Conservation (phyloP, 2,797 vertebrate species). For the Sebastolobus altivelis region DNA sequence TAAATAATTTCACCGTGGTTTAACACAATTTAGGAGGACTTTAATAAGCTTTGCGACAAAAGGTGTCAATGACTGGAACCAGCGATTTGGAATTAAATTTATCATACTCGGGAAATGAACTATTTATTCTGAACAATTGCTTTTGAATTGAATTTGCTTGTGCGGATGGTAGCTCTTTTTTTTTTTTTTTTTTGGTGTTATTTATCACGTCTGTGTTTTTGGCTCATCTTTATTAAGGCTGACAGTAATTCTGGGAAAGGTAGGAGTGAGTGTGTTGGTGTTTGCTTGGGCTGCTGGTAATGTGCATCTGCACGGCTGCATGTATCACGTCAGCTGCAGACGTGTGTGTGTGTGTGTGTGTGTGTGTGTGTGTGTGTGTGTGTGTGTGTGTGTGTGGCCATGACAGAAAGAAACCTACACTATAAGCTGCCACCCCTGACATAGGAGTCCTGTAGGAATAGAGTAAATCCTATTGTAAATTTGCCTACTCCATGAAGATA, state of each 20-base stretch:
- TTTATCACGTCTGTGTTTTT: slow-evolving; percentile 35
- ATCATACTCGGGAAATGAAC: slow-evolving; percentile 56
- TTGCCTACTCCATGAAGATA: slow-evolving; percentile 80
- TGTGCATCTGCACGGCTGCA: slow-evolving; percentile 51
- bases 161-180: slow-evolving; percentile 13
- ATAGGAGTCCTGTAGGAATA: slow-evolving; percentile 74
- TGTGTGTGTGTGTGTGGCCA: slow-evolving; percentile 40
- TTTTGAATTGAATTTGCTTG: slow-evolving; percentile 20
- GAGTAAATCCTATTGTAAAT: slow-evolving; percentile 82
- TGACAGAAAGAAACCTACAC: slow-evolving; percentile 62
- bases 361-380: slow-evolving; percentile 23
- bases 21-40: slow-evolving; percentile 59
- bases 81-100: slow-evolving; percentile 51
- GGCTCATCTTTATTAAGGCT: slow-evolving; percentile 43
- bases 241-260: slow-evolving; percentile 36
- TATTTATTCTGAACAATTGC: slow-evolving; percentile 36
- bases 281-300: slow-evolving; percentile 52
- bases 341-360: slow-evolving; percentile 15
- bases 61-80: slow-evolving; percentile 61
- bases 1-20: slow-evolving; percentile 60
- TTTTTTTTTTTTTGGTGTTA: not conserved
- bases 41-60: slow-evolving; percentile 67
- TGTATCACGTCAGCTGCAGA: slow-evolving; percentile 34
- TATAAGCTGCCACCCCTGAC: slow-evolving; percentile 77
- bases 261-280: slow-evolving; percentile 58